These are phyloP conservation scores for Cottus gobio DNA, from an alignment of 2,113 vertebrate species.

Conservation along the genomic window DNA sequence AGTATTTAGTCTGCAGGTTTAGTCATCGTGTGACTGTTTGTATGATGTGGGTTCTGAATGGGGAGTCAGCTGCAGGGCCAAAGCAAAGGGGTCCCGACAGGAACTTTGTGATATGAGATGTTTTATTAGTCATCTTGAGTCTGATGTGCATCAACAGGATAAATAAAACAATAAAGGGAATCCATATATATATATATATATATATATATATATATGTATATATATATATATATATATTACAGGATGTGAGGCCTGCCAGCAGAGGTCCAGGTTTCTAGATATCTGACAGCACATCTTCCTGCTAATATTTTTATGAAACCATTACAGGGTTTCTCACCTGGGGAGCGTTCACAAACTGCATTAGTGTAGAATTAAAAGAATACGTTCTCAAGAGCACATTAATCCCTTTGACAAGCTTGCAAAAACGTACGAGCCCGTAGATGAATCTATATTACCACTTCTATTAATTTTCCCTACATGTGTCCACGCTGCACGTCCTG, in stretches of 20 bases:
- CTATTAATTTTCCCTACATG: not conserved
- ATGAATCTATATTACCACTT: not conserved
- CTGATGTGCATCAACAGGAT: not conserved
- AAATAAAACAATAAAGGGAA: conserved; percentile 1
- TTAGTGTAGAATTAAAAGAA: not conserved
- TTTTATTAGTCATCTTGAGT: not conserved
- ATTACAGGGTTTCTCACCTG: conserved; percentile 1
- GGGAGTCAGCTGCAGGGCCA: conserved; percentile 20
- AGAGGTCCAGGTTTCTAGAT: not conserved
- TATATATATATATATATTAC: not conserved
- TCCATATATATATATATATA: not conserved
- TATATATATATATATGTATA: not conserved
- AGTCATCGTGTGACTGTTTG: conserved; percentile 4
- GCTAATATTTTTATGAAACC: conserved; percentile 3
- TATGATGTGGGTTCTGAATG: conserved; percentile 14
- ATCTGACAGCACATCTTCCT: conserved; percentile 9
- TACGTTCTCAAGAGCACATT: not conserved
- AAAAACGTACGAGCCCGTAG: not conserved
- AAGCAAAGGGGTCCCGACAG: not conserved
- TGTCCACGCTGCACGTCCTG: not conserved
- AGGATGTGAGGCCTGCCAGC: not conserved
- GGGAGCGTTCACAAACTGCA: not conserved
- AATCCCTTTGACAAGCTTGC: not conserved
- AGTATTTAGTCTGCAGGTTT: conserved; percentile 18
- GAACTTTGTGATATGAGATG: not conserved